Percentiles rank a stretch among this genome's conserved stretches.
Evolutionary conservation across 2,797 vertebrate species (phyloP).

Genomic region (Onychomys arenicola): DNA sequence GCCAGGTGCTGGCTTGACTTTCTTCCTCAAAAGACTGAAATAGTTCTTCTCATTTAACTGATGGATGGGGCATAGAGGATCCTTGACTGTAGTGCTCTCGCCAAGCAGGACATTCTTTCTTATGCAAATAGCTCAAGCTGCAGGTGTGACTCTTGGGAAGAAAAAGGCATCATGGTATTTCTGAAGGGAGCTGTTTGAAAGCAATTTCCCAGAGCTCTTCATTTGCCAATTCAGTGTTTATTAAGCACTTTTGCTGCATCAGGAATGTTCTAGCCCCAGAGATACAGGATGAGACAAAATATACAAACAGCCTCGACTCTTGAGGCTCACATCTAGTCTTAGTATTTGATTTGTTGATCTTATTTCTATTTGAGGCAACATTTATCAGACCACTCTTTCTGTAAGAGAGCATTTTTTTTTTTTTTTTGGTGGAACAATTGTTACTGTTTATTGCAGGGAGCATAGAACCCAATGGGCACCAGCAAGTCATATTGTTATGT

Average conservation of each 20-base stretch:
- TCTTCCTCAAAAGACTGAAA: background rate
- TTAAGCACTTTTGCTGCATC: background rate
- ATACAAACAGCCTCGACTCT: background rate
- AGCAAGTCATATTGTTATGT: background rate
- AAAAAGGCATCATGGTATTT: background rate
- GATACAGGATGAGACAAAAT: background rate
- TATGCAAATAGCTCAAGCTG: background rate
- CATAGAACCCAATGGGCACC: background rate
- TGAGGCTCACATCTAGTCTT: background rate
- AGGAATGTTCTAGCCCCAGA: background rate
- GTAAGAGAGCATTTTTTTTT: background rate
- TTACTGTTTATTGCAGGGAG: background rate
- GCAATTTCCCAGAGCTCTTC: background rate
- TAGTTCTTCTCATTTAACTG: conserved; percentile 4
- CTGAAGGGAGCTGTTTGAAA: background rate
- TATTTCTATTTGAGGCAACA: background rate
- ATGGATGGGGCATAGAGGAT: background rate
- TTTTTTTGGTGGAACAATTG: conserved; percentile 12
- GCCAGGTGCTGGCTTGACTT: background rate
- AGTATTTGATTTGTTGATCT: background rate
- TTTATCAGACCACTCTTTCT: background rate
- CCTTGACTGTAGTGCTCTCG: background rate
- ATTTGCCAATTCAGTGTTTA: conserved; percentile 12
- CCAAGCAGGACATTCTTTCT: background rate
- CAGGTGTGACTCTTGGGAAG: background rate